Base-by-base conservation (phyloP, 2,888 invertebrate genomes). In the Lissonota sp. region DNA sequence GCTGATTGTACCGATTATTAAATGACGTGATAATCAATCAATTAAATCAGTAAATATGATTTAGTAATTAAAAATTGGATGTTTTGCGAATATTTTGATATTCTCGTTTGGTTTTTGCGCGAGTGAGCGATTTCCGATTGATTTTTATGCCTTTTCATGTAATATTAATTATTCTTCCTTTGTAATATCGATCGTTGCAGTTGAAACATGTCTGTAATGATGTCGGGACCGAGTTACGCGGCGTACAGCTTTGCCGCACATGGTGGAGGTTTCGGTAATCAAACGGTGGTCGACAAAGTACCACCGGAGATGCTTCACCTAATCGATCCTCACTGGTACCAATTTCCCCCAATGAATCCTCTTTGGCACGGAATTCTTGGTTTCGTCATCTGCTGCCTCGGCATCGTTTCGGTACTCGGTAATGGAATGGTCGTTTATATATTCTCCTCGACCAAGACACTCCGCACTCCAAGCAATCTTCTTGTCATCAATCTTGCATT, bases 401-500 rank as follows among this genome's bases (percentile, higher is more conserved):
- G 97, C 67, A 92, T 95, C 87, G 91, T 96, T 85, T 95, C 96
- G 49, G 92, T 96, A 81, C 89, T 94, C 79, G 96, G 96, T 85
- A 96, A 96, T 89, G 96, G 96, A 87, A 95, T 95, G 93, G 95
- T 96, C 79, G 93, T 96, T 85, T 96, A 95, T 93, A 96, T 97
- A 88, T 97, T 97, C 93, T 93, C 94, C 84, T 93, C 95, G 67
- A 96, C 96, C 73, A 96, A 96, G 93, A 92, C 93, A 66, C 94
- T 98, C 78, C 95, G 97, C 87, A 98, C 98, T 49, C 98, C 98
- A 62, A 97, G 98, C 84, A 98, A 98, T 93, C 94, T 98, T 87
- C 94, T 98, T 86, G 96, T 98, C 79, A 96, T 98, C 80, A 98
- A 98, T 93, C 94, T 98, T 89, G 98, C 98, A 49, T 95, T 98